These are phyloP conservation scores for Cremastinae sp. DNA, from an alignment of 2,888 invertebrate genomes.

Conservation along the genomic window DNA sequence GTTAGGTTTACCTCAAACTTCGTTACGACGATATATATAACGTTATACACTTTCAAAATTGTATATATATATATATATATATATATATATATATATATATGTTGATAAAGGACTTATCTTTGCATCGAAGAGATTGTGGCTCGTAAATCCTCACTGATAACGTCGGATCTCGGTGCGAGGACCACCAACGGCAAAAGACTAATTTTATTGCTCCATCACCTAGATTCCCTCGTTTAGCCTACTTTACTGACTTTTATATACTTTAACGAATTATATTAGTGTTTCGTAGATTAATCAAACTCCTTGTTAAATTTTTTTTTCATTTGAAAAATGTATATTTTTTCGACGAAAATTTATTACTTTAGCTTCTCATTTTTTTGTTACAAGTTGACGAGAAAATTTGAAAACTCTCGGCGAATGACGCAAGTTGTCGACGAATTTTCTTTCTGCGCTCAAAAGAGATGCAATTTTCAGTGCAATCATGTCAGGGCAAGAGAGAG, in stretches of 20 bases:
- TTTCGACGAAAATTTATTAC: not conserved
- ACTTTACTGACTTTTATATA: not conserved
- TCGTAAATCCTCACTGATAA: constrained; percentile 41
- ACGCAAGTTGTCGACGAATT: constrained; percentile 2
- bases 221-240: not conserved
- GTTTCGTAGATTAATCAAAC: not conserved
- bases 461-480: constrained; percentile 6
- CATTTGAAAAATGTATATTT: not conserved
- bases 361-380: not conserved
- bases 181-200: not conserved
- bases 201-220: not conserved
- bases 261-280: not conserved
- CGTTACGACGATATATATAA: constrained; percentile 16
- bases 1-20: constrained; percentile 29
- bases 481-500: not conserved
- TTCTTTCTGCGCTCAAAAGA: not conserved
- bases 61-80: constrained; percentile 9
- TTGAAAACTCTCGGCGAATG: constrained; percentile 6
- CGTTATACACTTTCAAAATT: not conserved
- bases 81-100: not conserved
- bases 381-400: not conserved
- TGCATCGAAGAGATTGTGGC: constrained; percentile 29
- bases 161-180: constrained; percentile 21
- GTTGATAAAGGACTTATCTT: constrained; percentile 14
- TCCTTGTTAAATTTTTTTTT: not conserved